Percentiles rank a stretch among this genome's conserved stretches.
These are phyloP conservation scores for Drosophila sturtevanti DNA, from an alignment of 1,140 invertebrate genomes.

Conservation along the genomic window DNA sequence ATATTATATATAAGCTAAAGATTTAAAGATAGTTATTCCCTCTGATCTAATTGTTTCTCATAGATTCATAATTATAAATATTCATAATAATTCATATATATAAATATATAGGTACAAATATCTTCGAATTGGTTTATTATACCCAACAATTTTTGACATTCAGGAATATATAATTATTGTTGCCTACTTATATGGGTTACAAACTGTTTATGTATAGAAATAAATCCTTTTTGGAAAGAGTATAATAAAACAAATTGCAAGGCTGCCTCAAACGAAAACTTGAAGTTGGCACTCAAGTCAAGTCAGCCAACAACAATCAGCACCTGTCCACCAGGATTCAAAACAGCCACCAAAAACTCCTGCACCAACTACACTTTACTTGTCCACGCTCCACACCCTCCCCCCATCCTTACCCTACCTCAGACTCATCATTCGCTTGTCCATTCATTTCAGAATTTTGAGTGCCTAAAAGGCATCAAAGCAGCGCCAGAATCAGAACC, in stretches of 20 bases:
- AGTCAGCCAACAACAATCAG: slow-evolving; percentile 49
- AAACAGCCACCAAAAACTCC: slow-evolving; percentile 6
- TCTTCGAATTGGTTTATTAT: too few species aligned
- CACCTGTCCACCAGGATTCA: slow-evolving; percentile 40
- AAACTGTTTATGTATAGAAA: neutral
- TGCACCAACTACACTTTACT: neutral
- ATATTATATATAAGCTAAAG: too few species aligned
- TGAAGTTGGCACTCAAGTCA: slow-evolving; percentile 54
- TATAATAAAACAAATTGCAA: slow-evolving; percentile 1
- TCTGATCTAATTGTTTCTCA: too few species aligned
- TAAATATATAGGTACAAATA: too few species aligned
- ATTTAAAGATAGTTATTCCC: too few species aligned
- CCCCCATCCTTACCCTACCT: slow-evolving; percentile 11
- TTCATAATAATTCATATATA: too few species aligned
- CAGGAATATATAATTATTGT: slow-evolving; percentile 10
- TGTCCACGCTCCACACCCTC: neutral
- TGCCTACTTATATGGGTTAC: neutral
- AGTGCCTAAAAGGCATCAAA: slow-evolving; percentile 80
- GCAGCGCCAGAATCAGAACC: slow-evolving; percentile 48
- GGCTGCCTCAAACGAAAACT: slow-evolving; percentile 10
- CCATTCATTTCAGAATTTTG: slow-evolving; percentile 73
- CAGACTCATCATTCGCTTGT: slow-evolving; percentile 47
- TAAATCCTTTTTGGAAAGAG: neutral
- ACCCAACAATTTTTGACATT: too few species aligned
- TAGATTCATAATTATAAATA: too few species aligned